phyloP scores from a whole-genome alignment of 2,113 vertebrate species.

The Stegostoma tigrinum region DNA sequence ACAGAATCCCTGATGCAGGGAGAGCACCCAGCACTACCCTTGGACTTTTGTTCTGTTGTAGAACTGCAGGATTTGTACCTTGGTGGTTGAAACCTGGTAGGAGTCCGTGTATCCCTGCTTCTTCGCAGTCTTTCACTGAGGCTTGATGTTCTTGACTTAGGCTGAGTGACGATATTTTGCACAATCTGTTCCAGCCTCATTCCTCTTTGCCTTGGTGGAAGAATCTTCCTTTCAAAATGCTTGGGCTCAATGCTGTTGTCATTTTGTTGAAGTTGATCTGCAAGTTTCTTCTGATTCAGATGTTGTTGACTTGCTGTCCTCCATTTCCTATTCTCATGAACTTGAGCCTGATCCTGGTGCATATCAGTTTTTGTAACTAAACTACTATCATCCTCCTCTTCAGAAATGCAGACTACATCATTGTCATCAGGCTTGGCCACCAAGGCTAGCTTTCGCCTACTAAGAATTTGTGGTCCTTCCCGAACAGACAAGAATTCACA shows the following conservation, averaged over 20 bases:
- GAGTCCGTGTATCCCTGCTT: not conserved
- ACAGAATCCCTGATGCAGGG: not conserved
- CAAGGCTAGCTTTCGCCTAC: not conserved
- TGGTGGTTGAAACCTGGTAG: conserved; percentile 35
- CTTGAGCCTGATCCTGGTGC: not conserved
- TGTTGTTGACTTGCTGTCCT: conserved; percentile 8
- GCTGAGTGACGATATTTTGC: conserved; percentile 51
- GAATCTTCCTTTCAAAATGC: conserved; percentile 45
- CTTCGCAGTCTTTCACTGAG: conserved; percentile 9
- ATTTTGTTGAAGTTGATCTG: not conserved
- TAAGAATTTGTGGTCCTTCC: not conserved
- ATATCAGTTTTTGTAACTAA: not conserved
- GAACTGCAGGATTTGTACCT: not conserved
- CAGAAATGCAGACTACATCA: conserved; percentile 21
- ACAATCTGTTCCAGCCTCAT: conserved; percentile 57
- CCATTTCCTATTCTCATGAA: not conserved
- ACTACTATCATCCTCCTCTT: not conserved
- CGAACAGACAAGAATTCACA: not conserved
- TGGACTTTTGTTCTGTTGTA: not conserved
- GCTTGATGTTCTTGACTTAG: not conserved
- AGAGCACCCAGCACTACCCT: not conserved
- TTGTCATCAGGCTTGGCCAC: not conserved
- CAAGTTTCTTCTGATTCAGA: conserved; percentile 1
- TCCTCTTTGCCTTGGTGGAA: conserved; percentile 53
- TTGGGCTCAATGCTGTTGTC: not conserved